phyloP scores from a whole-genome alignment of 2,113 vertebrate genomes.

The Chaenocephalus aceratus region DNA sequence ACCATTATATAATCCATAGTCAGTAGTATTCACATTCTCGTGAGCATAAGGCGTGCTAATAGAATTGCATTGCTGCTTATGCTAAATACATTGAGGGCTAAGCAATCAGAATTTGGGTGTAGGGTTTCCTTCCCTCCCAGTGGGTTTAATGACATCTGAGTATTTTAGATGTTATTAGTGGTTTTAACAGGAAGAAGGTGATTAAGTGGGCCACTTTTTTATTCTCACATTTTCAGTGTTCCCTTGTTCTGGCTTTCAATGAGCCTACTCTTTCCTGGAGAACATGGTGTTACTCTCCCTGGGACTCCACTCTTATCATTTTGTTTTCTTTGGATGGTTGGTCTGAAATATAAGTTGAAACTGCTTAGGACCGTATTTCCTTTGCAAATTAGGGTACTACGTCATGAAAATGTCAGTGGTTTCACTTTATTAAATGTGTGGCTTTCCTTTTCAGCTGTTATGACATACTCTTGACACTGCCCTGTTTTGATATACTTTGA shows the following conservation, averaged over 20 bases:
- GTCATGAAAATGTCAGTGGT: slow-evolving; percentile 70
- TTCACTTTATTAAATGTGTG: slow-evolving; percentile 51
- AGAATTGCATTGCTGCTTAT: slow-evolving; percentile 3
- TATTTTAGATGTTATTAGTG: slow-evolving; percentile 46
- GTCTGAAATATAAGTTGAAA: slow-evolving; percentile 53
- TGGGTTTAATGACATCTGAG: slow-evolving; percentile 27
- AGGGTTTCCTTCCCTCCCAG: slow-evolving; percentile 24
- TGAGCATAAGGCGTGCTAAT: not conserved
- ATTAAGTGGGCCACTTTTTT: slow-evolving; percentile 39
- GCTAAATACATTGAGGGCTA: not conserved
- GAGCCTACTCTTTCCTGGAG: slow-evolving; percentile 40
- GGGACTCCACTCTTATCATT: slow-evolving; percentile 44
- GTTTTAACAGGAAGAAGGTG: slow-evolving; percentile 61
- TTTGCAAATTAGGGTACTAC: slow-evolving; percentile 46
- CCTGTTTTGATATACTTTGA: slow-evolving; percentile 51
- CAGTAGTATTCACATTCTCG: not conserved
- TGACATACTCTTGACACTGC: slow-evolving; percentile 48
- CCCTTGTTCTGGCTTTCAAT: slow-evolving; percentile 22
- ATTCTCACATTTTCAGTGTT: slow-evolving; percentile 16
- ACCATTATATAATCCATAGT: not conserved
- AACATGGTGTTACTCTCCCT: slow-evolving; percentile 36
- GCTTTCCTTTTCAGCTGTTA: slow-evolving; percentile 47
- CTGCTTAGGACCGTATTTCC: slow-evolving; percentile 50
- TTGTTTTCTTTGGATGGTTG: slow-evolving; percentile 70
- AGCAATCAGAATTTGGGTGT: slow-evolving; percentile 26